These are phyloP conservation scores for Tringa solitaria DNA, from an alignment of 2,113 vertebrate genomes.

Conservation along the genomic window DNA sequence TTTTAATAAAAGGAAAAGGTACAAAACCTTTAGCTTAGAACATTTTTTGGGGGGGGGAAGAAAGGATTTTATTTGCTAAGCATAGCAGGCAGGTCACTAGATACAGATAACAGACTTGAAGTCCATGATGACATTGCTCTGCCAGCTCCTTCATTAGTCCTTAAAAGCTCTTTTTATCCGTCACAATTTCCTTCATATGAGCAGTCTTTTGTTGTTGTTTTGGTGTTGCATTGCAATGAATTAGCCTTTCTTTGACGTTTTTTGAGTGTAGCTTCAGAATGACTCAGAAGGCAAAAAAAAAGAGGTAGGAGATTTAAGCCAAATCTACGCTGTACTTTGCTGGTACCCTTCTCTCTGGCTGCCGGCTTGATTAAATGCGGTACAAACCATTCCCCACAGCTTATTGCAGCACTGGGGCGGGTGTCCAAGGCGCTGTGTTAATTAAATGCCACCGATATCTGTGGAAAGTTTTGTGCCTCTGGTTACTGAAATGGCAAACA, in stretches of 20 bases:
- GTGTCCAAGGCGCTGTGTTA: background rate
- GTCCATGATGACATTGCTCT: background rate
- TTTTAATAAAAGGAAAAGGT: too few species aligned
- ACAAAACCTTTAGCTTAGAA: background rate
- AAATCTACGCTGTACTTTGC: background rate
- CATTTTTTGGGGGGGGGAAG: rapidly evolving
- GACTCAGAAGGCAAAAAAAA: background rate
- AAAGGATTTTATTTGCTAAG: background rate
- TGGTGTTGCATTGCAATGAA: background rate
- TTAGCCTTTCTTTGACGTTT: background rate
- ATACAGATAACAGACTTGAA: background rate
- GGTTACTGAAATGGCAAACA: background rate
- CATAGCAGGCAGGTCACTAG: background rate
- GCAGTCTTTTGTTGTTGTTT: background rate
- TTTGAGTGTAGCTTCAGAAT: background rate
- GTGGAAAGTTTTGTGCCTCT: background rate
- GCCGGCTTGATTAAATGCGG: background rate
- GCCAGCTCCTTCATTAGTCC: background rate
- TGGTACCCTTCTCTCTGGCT: background rate
- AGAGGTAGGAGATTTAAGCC: background rate
- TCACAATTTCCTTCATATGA: background rate
- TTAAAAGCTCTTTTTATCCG: background rate
- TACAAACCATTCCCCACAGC: background rate
- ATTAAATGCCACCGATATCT: slow-evolving; percentile 22
- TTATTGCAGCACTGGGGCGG: background rate